Evolutionary conservation across 2,113 vertebrate species (phyloP).

Genomic region (Corydoras maculifer): DNA sequence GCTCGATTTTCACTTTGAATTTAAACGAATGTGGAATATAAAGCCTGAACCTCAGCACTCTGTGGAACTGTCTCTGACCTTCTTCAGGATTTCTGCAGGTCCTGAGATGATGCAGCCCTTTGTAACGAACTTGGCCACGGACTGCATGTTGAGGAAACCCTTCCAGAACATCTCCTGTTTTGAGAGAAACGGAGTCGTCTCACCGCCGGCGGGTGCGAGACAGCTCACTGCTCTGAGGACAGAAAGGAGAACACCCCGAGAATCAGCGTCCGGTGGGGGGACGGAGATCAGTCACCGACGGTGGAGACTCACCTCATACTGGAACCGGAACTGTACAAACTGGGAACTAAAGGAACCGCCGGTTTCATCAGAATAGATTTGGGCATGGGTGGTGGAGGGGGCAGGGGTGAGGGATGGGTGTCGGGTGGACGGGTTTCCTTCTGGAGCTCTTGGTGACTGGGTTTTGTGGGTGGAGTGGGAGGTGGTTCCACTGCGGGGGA

Average conservation of each 20-base stretch:
- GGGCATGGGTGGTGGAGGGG: conserved; percentile 58
- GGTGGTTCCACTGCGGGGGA: conserved; percentile 28
- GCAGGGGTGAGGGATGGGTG: conserved; percentile 23
- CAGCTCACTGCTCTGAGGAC: conserved; percentile 52
- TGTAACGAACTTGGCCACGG: conserved; percentile 93
- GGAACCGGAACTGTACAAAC: conserved; percentile 15
- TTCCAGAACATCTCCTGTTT: conserved; percentile 88
- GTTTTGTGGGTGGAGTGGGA: conserved; percentile 28
- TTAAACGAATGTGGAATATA: not conserved
- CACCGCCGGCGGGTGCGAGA: conserved; percentile 67
- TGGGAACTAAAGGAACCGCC: conserved; percentile 65
- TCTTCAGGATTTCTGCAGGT: conserved; percentile 79
- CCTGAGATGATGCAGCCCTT: conserved; percentile 93
- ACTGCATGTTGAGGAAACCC: conserved; percentile 95
- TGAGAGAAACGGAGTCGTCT: conserved; percentile 78
- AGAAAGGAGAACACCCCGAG: too few relatives aligned
- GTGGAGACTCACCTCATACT: too few relatives aligned
- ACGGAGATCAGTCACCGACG: not conserved
- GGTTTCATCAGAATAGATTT: conserved; percentile 89
- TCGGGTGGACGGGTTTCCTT: conserved; percentile 41
- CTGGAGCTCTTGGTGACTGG: conserved; percentile 32
- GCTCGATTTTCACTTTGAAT: too few relatives aligned
- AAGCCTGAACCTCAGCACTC: not conserved
- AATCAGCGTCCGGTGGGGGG: too few relatives aligned
- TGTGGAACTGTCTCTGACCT: conserved; percentile 62